Evolutionary conservation across 2,797 vertebrate genomes (phyloP).

Genomic region (Lindbergichthys nudifrons): DNA sequence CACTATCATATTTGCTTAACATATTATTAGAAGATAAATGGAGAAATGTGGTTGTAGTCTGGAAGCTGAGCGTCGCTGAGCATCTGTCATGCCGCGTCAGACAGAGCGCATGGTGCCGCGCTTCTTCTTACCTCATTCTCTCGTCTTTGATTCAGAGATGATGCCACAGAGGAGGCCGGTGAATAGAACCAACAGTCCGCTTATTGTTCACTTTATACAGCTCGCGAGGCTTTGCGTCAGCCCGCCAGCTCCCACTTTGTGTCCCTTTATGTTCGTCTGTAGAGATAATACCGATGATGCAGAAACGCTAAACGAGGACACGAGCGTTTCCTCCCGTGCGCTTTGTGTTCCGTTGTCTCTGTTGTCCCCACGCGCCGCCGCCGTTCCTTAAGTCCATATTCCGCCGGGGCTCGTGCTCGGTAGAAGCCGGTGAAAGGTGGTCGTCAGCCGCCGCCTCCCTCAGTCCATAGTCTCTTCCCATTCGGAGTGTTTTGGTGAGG

Average conservation of each 20-base stretch:
- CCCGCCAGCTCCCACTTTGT: constrained; percentile 35
- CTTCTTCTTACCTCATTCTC: constrained; percentile 86
- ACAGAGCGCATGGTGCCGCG: constrained; percentile 69
- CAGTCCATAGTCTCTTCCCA: constrained; percentile 81
- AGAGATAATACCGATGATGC: constrained; percentile 47
- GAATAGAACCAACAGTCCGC: constrained; percentile 13
- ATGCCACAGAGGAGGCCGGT: constrained; percentile 54
- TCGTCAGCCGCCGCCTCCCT: constrained; percentile 72
- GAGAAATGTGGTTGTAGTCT: constrained; percentile 22
- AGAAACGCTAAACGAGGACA: constrained; percentile 71
- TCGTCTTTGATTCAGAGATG: constrained; percentile 65
- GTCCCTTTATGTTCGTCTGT: constrained; percentile 40
- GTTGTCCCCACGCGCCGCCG: constrained; percentile 61
- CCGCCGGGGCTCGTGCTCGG: constrained; percentile 64
- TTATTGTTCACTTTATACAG: constrained; percentile 5
- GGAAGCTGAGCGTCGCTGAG: constrained; percentile 51
- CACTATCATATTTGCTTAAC: no score
- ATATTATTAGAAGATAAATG: not conserved
- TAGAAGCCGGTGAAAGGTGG: constrained; percentile 65
- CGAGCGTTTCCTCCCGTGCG: constrained; percentile 66
- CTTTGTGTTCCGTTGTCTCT: constrained; percentile 80
- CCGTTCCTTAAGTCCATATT: constrained; percentile 80
- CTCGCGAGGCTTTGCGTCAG: constrained; percentile 4
- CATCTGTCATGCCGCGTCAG: constrained; percentile 77
- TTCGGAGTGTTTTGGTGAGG: constrained; percentile 78